Evolutionary conservation across 2,888 invertebrate genomes (phyloP), one percentile per base, ranked within the genome.

Genomic region (Mycalesis mineus): DNA sequence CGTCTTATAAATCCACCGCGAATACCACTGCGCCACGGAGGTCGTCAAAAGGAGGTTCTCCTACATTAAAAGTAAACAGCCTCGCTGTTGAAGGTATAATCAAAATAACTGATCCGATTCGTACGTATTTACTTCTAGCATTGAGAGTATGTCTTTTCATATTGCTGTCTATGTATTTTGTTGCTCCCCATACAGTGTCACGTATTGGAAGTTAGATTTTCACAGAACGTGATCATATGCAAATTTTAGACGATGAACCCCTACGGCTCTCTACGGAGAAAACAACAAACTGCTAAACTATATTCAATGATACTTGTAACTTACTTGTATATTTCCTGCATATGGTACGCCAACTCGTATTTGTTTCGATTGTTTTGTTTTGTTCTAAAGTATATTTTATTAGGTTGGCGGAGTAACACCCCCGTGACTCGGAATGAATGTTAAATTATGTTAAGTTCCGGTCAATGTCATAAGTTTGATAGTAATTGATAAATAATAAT

Each of bases 181-280:
- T 37, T 48, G 22, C n/a, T 48, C 14, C 36, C 48, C 14, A 37
- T 48, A 37, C 22, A 22, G 22, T 22, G 22, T 22, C 22, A 22
- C 22, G 22, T 22, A 22, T 22, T 22, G 22, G 22, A 22, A 22
- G 22, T 22, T 22, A 4, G 22, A 22, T 22, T 22, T 49, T 37
- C n/a, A 39, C 17, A 49, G 37, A 37, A 49, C 33, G 48, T 36
- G 48, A 48, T 33, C 48, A 48, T 17, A 48, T 48, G 48, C 48
- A 48, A 48, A 36, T 48, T 48, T 48, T 15, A 13, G 36, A 4
- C 28, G 1, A 39, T 28, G 28, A 39, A n/a, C 29, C 50, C 50
- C 50, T 8, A n/a, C 28, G 50, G 50, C 37, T 5, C 29, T 39
- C 28, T 9, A 29, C 28, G n/a, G 9, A 29, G 39, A 17, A 50